Evolutionary conservation across 64 coral and sea anemone species (phyloP), one percentile per base, ranked within the genome.

Genomic region (Montipora cactus): DNA sequence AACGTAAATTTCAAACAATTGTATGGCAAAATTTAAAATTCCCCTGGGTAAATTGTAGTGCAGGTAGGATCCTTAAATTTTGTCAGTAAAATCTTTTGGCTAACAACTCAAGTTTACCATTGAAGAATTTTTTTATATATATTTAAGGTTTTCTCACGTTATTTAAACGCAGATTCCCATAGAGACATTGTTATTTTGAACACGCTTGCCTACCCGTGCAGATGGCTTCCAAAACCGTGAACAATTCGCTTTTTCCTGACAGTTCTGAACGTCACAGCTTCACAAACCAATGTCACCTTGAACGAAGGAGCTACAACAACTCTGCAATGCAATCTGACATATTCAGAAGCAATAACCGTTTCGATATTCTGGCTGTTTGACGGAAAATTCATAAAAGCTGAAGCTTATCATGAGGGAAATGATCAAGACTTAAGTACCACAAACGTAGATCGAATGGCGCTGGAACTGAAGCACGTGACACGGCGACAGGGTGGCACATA

Each of bases 301-400:
- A 7, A 71, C 7, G 82, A 86, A 86, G 82, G 82, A 51, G 7
- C 61, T 47, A 71, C 82, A 11, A 11, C 18, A 19, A 46, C 81
- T 47, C 44, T 84, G 8, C 14, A 18, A 9, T 84, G 81, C 44
- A 1, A n/a, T 7, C 59, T 84, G 13, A 84, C 8, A 0, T 84
- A 44, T 44, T 48, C 81, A n/a, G 62, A 70, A 47, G 81, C 44
- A 13, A n/a, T 47, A 15, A 37, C n/a, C 16, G 59, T 47, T n/a
- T 45, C 15, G 28, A 68, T 13, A 8, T 84, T 68, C 16, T 84
- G 81, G 81, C 81, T 68, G 44, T 84, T 84, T 14, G 62, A 84
- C 4, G 81, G 81, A 19, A 47, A 84, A 67, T 4, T 21, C 3
- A 68, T 68, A 9, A 5, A 48, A 47, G 76, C 76, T 16, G 18